These are phyloP conservation scores for Chiloscyllium punctatum DNA, from an alignment of 2,797 vertebrate genomes.

Conservation along the genomic window DNA sequence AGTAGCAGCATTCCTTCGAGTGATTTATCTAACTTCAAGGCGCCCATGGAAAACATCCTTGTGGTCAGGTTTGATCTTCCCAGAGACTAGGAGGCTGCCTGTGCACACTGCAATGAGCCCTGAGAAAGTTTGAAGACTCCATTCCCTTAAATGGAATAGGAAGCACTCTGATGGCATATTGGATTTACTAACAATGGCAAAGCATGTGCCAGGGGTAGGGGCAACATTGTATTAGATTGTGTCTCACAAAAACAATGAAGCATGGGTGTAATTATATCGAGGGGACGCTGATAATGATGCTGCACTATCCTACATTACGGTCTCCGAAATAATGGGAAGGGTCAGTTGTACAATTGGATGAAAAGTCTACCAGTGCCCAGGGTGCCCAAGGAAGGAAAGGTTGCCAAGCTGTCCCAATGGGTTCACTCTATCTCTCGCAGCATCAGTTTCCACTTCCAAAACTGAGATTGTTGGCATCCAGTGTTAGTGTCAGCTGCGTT, in stretches of 20 bases:
- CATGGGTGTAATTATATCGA: not conserved
- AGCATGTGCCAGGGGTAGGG: not conserved
- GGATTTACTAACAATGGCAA: not conserved
- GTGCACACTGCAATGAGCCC: not conserved
- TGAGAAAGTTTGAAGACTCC: not conserved
- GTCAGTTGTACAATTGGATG: not conserved
- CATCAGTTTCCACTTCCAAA: not conserved
- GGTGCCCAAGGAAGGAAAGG: not conserved
- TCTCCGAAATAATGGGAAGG: not conserved
- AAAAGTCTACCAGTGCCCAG: not conserved
- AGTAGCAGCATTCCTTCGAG: not conserved
- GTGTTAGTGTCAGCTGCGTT: not conserved
- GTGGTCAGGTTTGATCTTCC: not conserved
- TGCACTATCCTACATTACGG: not conserved
- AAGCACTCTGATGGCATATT: not conserved
- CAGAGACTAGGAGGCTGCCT: not conserved
- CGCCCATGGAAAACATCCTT: not conserved
- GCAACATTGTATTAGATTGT: rapidly evolving
- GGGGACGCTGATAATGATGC: not conserved
- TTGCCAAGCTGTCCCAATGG: not conserved
- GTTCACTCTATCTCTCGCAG: not conserved
- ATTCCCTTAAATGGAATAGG: not conserved
- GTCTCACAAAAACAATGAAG: no score
- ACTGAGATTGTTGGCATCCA: not conserved
- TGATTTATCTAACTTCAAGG: not conserved